Conservation (phyloP, 2,797 vertebrate genomes). For the Apogon hyalosoma region DNA sequence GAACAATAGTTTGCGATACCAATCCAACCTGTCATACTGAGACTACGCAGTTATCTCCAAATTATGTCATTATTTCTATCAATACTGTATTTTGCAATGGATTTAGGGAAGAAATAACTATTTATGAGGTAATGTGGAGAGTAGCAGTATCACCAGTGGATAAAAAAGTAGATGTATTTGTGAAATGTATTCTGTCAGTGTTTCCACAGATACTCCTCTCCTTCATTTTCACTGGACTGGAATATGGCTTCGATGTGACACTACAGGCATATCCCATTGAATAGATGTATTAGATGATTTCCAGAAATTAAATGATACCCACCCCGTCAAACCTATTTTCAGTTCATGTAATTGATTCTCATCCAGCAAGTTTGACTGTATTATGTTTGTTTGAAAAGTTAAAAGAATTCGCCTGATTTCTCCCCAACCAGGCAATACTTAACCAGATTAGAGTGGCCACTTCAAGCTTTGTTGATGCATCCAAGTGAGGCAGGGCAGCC, state of each 20-base stretch:
- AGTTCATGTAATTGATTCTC: slow-evolving; percentile 79
- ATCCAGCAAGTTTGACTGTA: slow-evolving; percentile 80
- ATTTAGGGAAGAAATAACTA: slow-evolving; percentile 50
- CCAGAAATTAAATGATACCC: slow-evolving; percentile 64
- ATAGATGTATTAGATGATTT: slow-evolving; percentile 71
- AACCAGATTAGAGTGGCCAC: slow-evolving; percentile 84
- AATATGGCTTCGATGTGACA: slow-evolving; percentile 68
- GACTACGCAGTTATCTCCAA: slow-evolving; percentile 36
- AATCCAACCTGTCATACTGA: slow-evolving; percentile 38
- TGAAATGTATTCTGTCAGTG: slow-evolving; percentile 49
- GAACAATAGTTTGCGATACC: slow-evolving; percentile 26
- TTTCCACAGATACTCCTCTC: slow-evolving; percentile 62
- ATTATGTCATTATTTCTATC: slow-evolving; percentile 51
- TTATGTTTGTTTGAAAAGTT: slow-evolving; percentile 87
- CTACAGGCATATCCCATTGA: slow-evolving; percentile 69
- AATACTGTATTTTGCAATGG: slow-evolving; percentile 38
- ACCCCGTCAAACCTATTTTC: slow-evolving; percentile 68
- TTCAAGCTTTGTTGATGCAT: slow-evolving; percentile 85
- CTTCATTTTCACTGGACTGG: slow-evolving; percentile 65
- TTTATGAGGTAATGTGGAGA: slow-evolving; percentile 61
- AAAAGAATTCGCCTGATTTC: slow-evolving; percentile 84
- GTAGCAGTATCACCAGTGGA: slow-evolving; percentile 44
- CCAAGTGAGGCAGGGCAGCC: slow-evolving; percentile 82
- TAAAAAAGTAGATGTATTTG: slow-evolving; percentile 50
- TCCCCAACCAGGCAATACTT: slow-evolving; percentile 82